Evolutionary conservation across 2,888 invertebrate genomes (phyloP).

Genomic region (Trachelus stipa): DNA sequence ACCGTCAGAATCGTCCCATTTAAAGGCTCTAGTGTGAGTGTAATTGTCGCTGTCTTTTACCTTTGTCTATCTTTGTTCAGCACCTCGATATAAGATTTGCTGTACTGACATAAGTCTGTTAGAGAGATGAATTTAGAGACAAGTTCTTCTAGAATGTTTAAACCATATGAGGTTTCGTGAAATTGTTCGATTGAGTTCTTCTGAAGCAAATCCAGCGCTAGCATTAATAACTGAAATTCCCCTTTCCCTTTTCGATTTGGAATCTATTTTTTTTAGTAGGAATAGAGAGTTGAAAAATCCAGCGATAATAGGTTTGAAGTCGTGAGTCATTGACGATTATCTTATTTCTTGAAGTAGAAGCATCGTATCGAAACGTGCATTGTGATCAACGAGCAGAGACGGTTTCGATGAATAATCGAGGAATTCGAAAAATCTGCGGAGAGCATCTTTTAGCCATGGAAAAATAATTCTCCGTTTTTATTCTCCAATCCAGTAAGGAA

Average conservation of each 20-base stretch:
- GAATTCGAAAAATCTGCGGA: too few species aligned
- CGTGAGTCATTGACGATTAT: too few species aligned
- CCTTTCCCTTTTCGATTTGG: too few species aligned
- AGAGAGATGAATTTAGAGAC: conserved; percentile 5
- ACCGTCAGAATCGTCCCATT: conserved; percentile 14
- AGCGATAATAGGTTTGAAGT: too few species aligned
- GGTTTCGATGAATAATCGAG: too few species aligned
- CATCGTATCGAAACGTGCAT: too few species aligned
- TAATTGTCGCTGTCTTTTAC: not conserved
- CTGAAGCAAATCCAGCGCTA: conserved; percentile 23
- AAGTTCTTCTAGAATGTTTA: conserved; percentile 14
- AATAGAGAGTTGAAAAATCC: too few species aligned
- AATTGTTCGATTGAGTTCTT: conserved; percentile 2
- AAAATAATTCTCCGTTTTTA: conserved; percentile 13
- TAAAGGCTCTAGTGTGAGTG: conserved; percentile 15
- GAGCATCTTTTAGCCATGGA: not conserved
- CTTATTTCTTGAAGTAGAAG: too few species aligned
- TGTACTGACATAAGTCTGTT: conserved; percentile 4
- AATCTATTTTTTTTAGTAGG: too few species aligned
- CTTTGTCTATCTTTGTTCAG: not conserved
- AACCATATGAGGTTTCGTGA: conserved; percentile 24
- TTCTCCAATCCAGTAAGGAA: conserved; percentile 15
- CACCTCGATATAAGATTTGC: conserved; percentile 8
- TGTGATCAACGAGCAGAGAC: too few species aligned
- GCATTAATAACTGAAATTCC: too few species aligned